Percentiles rank a stretch among this genome's conserved stretches.
Evolutionary conservation across 2,797 vertebrate species (phyloP).

Genomic region (Chromobotia macracanthus): DNA sequence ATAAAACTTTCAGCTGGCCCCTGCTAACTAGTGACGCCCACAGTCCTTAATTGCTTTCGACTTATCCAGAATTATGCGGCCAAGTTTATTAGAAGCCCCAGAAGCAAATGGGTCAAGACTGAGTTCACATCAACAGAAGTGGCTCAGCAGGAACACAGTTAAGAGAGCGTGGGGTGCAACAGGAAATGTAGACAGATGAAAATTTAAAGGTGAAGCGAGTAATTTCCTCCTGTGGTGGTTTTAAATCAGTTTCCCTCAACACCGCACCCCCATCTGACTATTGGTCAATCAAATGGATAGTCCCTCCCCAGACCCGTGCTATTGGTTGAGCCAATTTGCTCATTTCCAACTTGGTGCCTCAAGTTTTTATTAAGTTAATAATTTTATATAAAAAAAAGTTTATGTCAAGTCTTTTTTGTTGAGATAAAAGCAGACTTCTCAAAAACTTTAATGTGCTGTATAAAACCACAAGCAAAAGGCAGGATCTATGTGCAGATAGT

Average conservation of each 20-base stretch:
- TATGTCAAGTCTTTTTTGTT: too few species aligned
- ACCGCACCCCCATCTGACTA: too few species aligned
- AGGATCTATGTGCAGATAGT: too few species aligned
- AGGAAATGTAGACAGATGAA: background rate
- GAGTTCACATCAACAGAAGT: slow-evolving; percentile 46
- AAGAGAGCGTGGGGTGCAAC: background rate
- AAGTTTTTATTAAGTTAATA: too few species aligned
- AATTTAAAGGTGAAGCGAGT: slow-evolving; percentile 17
- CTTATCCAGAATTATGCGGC: slow-evolving; percentile 72
- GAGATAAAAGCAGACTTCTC: too few species aligned
- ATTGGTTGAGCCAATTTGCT: too few species aligned
- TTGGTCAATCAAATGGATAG: too few species aligned
- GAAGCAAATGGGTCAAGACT: slow-evolving; percentile 57
- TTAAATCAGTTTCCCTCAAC: too few species aligned
- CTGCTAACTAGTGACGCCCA: slow-evolving; percentile 68
- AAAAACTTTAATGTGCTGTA: too few species aligned
- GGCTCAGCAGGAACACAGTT: slow-evolving; percentile 26
- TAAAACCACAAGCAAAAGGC: too few species aligned
- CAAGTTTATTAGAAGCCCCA: slow-evolving; percentile 73
- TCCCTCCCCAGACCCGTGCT: too few species aligned
- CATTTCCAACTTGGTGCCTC: background rate
- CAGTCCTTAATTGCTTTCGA: slow-evolving; percentile 76
- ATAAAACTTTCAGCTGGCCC: slow-evolving; percentile 64
- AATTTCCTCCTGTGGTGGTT: background rate
- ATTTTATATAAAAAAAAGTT: too few species aligned